Evolutionary conservation across 1,140 invertebrate species (phyloP), one percentile per base, ranked within the genome.

Genomic region (Drosophila bifasciata): DNA sequence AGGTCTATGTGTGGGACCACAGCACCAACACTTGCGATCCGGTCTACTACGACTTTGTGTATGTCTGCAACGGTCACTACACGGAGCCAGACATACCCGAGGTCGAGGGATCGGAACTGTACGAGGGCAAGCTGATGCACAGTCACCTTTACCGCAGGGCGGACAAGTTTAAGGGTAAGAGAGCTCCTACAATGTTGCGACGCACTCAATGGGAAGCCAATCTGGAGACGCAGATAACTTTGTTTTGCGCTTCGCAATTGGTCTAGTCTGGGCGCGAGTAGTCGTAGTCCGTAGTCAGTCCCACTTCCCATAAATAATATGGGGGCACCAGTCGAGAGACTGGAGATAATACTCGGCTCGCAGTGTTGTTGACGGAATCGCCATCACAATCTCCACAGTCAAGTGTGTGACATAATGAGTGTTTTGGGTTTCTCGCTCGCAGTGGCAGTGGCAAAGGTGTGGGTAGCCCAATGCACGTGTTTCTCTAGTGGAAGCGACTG

Each of bases 1-100:
- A 91, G 89, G 86, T 91, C 46, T 88, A 89, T 62, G 79, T 91
- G 7, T 94, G 94, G 80, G 92, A 95, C 89, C 91, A 97, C 36
- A 89, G 79, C 16, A 94, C 88, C 32, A 92, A 94, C 5, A 85
- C 90, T 25, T 90, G 88, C 16, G 79, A 91, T 6, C 93, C 92
- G 1, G 92, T 93, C 9, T 93, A 94, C 44, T 97, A 95, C 88
- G 96, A 98, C 92, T 95, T 94, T 46, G 93, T 98, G 15, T 95
- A 97, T 91, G 94, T 98, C 4, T 98, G 97, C 91, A 97, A 97
- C 88, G 97, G 97, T 0, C 95, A 96, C 89, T 96, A 96, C 67
- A 95, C 95, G 70, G 94, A 95, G 48, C 95, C 95, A 0, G 93
- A 93, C 60, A 81, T 94, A 63, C 94, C 95, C 9, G 80, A 84